These are phyloP conservation scores for Myotis lucifugus DNA, from an alignment of 2,113 vertebrate genomes.

Conservation along the genomic window DNA sequence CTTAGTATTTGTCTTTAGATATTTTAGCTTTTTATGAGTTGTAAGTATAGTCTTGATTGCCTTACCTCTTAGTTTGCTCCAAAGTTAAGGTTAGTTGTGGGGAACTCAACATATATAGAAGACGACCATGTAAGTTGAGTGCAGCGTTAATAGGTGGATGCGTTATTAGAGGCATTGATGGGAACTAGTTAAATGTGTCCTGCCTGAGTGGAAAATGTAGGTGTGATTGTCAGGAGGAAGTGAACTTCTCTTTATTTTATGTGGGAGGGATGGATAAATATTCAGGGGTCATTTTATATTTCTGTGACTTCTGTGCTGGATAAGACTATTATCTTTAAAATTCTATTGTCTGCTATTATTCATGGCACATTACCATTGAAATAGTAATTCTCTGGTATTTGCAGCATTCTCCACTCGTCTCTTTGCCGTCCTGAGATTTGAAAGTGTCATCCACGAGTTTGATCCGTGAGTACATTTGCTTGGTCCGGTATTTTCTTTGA, in stretches of 20 bases:
- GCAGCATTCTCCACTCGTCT: constrained; percentile 97
- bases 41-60: neutral
- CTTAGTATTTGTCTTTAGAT: constrained; percentile 12
- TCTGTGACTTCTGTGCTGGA: neutral
- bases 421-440: constrained; percentile 97
- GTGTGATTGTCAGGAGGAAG: neutral
- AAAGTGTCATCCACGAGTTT: constrained; percentile 99
- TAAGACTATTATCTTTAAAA: neutral
- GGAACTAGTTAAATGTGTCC: constrained; percentile 9
- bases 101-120: neutral
- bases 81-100: neutral
- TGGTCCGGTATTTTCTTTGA: neutral
- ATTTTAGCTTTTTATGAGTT: constrained; percentile 24
- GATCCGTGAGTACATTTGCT: constrained; percentile 93
- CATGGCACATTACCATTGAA: neutral
- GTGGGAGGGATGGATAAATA: neutral
- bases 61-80: neutral
- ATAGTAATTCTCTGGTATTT: constrained; percentile 39
- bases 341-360: neutral
- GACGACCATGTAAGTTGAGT: neutral
- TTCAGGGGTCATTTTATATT: constrained; percentile 24
- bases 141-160: neutral
- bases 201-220: constrained; percentile 1
- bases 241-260: neutral
- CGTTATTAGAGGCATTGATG: neutral